phyloP scores from a whole-genome alignment of 2,113 vertebrate species.

The Tragelaphus strepsiceros region DNA sequence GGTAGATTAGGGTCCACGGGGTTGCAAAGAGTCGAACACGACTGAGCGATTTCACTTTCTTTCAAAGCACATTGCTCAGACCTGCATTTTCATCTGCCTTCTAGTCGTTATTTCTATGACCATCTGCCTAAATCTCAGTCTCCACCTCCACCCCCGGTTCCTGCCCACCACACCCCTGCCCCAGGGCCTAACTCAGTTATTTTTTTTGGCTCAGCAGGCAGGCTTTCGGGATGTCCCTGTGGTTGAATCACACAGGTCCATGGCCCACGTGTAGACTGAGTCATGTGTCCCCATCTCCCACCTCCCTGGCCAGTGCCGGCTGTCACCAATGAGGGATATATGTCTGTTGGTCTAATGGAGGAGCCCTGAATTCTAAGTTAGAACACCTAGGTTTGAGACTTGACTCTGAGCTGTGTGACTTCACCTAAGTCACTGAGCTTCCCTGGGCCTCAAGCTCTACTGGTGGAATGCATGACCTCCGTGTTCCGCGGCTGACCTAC shows the following conservation, averaged over 20 bases:
- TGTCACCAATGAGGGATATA: background rate
- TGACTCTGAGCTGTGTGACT: background rate
- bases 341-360: background rate
- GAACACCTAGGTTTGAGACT: too few relatives aligned
- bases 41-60: background rate
- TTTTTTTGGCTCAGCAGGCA: background rate
- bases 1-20: background rate
- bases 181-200: background rate
- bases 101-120: accelerated
- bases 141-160: background rate
- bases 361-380: background rate
- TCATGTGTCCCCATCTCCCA: background rate
- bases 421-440: background rate
- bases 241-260: background rate
- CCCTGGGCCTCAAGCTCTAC: background rate
- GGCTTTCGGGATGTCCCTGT: background rate
- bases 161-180: background rate
- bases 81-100: background rate
- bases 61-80: background rate
- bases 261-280: accelerated
- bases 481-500: background rate
- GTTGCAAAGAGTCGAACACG: background rate
- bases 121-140: background rate
- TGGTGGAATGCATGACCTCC: background rate
- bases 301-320: background rate